phyloP scores from a whole-genome alignment of 2,797 vertebrate genomes.

The Hoplostethus atlanticus region DNA sequence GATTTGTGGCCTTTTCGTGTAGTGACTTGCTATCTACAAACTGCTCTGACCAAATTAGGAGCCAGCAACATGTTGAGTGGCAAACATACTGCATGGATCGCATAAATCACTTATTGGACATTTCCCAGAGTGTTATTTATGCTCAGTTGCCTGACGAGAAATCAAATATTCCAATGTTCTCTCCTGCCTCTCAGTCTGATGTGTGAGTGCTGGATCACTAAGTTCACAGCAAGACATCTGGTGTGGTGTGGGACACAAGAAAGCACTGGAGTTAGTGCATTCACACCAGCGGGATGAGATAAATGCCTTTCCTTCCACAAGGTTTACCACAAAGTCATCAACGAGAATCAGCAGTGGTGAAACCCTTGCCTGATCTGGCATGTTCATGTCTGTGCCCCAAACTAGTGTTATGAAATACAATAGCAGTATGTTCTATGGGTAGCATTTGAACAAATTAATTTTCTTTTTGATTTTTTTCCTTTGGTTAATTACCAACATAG shows the following conservation, averaged over 20 bases:
- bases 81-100: conserved; percentile 17
- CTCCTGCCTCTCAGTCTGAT: conserved; percentile 74
- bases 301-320: conserved; percentile 77
- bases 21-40: conserved; percentile 1
- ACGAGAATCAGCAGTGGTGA: conserved; percentile 46
- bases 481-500: background rate
- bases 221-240: conserved; percentile 76
- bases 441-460: conserved; percentile 19
- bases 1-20: no score
- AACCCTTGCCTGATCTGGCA: background rate
- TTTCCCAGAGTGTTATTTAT: conserved; percentile 71
- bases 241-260: conserved; percentile 52
- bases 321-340: conserved; percentile 71
- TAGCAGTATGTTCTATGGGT: background rate
- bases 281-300: conserved; percentile 64
- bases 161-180: conserved; percentile 82
- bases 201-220: conserved; percentile 73
- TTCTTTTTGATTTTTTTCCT: background rate
- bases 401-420: background rate
- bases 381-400: background rate
- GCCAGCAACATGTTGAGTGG: conserved; percentile 1
- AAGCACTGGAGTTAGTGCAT: conserved; percentile 64
- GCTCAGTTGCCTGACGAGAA: conserved; percentile 74
- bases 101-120: conserved; percentile 71
- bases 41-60: background rate